Evolutionary conservation across 2,113 vertebrate species (phyloP).

Genomic region (Perognathus longimembris): DNA sequence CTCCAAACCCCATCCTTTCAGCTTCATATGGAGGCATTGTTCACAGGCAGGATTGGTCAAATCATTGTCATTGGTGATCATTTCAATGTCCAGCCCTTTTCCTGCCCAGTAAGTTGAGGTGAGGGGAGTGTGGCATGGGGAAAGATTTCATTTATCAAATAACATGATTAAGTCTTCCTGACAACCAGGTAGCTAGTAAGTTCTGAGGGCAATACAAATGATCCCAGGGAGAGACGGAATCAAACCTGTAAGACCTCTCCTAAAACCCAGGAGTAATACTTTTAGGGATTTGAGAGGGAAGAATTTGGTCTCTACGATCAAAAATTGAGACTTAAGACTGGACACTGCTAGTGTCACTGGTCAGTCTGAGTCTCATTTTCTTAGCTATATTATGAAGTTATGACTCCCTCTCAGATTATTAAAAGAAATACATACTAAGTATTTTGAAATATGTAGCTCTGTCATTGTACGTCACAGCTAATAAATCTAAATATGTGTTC

Average conservation of each 20-base stretch:
- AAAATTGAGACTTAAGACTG: background rate
- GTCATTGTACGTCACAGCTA: background rate
- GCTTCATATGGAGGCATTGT: background rate
- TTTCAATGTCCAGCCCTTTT: background rate
- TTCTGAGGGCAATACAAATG: background rate
- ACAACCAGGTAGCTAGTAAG: background rate
- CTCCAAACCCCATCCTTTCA: background rate
- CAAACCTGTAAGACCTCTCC: background rate
- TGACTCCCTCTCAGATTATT: background rate
- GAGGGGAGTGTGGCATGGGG: background rate
- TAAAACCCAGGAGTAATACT: background rate
- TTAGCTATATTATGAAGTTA: background rate
- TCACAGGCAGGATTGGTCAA: background rate
- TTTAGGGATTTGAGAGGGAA: background rate
- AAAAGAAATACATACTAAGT: background rate
- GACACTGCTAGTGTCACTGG: background rate
- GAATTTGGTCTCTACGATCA: background rate
- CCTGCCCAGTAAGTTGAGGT: background rate
- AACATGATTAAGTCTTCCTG: background rate
- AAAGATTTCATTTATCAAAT: background rate
- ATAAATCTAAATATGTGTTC: background rate
- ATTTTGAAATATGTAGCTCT: slow-evolving; percentile 25
- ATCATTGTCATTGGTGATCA: background rate
- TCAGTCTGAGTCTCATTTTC: background rate
- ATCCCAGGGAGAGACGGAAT: background rate